Base-by-base conservation (phyloP, 2,797 vertebrate genomes). In the Novumbra hubbsi region DNA sequence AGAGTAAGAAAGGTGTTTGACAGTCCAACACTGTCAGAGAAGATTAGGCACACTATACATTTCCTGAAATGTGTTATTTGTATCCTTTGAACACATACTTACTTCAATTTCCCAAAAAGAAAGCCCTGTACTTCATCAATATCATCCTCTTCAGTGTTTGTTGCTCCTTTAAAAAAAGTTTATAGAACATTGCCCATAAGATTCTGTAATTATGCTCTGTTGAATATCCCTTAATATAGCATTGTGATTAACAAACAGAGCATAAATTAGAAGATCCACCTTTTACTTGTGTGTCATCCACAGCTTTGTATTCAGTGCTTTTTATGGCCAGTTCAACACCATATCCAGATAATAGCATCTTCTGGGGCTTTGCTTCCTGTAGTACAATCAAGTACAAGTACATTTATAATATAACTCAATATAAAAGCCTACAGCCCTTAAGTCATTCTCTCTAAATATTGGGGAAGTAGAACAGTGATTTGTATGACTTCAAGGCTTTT, bases 241-340 rank as follows among this genome's bases (percentile, higher is more conserved):
- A 77, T 67, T 66, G 45, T 57, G 75, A 68, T 68, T 19, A 17
- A 73, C 68, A 64, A 69, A 72, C 81, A 82, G 90, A 45, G 12
- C 14, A 45, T 45, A 45, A 45, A 45, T 45, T 1, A 45, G 41
- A 2, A 45, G 14, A 45, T 45, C 11, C 41, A 99, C 98, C 96
- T 96, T 96, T 96, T 76, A 95, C 88, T 85, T 95, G 90, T 0
- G 90, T 93, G 87, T 99, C 98, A 91, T 99, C 97, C 83, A 99
- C 86, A 11, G 95, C 96, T 94, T 97, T 98, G 89, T 99, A 99
- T 87, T 99, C 98, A 4, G 97, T 99, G 87, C 91, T 98, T 92
- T 99, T 99, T 87, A 99, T 96, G 11, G 97, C 98, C 90, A 99
- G 90, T 85, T 99, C 98, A 71, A 99, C 98, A 70, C 95, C 96